Percentiles rank a stretch among this genome's conserved stretches.
These are phyloP conservation scores for Nymphalis c-album DNA, from an alignment of 2,888 invertebrate species.

Conservation along the genomic window DNA sequence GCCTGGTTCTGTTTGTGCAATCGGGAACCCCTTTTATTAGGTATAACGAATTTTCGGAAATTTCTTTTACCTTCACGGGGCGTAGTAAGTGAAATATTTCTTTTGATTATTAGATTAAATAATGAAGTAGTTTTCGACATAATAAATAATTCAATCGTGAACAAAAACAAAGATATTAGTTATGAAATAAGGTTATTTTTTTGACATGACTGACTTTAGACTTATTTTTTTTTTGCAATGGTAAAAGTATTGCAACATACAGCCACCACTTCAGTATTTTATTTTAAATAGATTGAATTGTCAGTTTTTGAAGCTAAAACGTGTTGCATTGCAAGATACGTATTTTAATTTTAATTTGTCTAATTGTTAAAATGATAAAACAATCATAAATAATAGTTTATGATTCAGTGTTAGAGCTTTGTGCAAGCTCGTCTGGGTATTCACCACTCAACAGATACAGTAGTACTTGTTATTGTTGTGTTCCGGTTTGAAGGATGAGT, in stretches of 20 bases:
- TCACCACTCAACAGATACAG: no score
- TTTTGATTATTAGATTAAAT: conserved; percentile 60
- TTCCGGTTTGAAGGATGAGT: no score
- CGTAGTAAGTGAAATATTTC: conserved; percentile 64
- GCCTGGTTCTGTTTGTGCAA: conserved; percentile 83
- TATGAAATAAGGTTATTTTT: conserved; percentile 17
- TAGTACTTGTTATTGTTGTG: no score
- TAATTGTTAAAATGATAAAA: no score
- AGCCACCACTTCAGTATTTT: not conserved
- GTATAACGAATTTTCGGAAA: conserved; percentile 89
- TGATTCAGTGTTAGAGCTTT: no score
- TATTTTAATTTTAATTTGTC: no score
- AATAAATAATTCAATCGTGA: conserved; percentile 34
- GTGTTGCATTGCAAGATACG: no score
- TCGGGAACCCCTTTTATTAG: conserved; percentile 88
- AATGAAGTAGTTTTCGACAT: conserved; percentile 67
- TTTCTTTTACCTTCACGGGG: conserved; percentile 86
- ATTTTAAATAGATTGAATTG: not conserved
- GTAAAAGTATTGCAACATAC: not conserved
- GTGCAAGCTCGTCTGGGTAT: no score
- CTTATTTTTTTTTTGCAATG: no score
- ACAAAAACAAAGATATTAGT: conserved; percentile 6
- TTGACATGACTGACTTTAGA: not conserved
- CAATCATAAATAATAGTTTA: no score
- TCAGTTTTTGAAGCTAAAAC: no score